Evolutionary conservation across 2,888 invertebrate species (phyloP).

Genomic region (Zeuzera pyrina): DNA sequence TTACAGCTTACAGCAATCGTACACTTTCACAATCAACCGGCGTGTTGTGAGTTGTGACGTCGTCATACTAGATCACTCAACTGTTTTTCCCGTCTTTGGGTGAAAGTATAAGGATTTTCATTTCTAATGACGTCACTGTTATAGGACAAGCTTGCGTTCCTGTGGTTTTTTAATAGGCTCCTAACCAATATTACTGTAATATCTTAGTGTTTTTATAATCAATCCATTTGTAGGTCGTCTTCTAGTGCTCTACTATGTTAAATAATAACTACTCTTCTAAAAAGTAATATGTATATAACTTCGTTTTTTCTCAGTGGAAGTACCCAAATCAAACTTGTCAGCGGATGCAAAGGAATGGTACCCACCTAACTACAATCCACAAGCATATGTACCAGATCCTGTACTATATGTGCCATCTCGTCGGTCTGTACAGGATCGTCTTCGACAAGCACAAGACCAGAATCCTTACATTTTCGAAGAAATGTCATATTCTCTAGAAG

Average conservation of each 20-base stretch:
- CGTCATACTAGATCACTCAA: conserved; percentile 37
- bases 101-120: conserved; percentile 67
- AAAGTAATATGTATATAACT: no score
- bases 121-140: conserved; percentile 52
- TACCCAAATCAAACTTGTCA: conserved; percentile 61
- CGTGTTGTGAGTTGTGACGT: conserved; percentile 34
- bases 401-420: conserved; percentile 44
- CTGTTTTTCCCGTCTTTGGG: conserved; percentile 48
- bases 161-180: conserved; percentile 1
- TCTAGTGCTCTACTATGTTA: no score
- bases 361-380: conserved; percentile 65
- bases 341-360: conserved; percentile 76
- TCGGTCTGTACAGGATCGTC: conserved; percentile 60
- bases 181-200: no score
- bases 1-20: conserved; percentile 10
- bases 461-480: conserved; percentile 55
- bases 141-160: neutral
- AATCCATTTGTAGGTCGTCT: no score
- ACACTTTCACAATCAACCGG: conserved; percentile 30
- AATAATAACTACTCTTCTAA: no score
- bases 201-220: no score
- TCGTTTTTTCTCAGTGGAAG: no score
- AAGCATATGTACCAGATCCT: conserved; percentile 41
- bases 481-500: conserved; percentile 55
- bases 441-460: conserved; percentile 61